Conservation (phyloP, 2,888 invertebrate genomes). For the Drosophila subsilvestris region DNA sequence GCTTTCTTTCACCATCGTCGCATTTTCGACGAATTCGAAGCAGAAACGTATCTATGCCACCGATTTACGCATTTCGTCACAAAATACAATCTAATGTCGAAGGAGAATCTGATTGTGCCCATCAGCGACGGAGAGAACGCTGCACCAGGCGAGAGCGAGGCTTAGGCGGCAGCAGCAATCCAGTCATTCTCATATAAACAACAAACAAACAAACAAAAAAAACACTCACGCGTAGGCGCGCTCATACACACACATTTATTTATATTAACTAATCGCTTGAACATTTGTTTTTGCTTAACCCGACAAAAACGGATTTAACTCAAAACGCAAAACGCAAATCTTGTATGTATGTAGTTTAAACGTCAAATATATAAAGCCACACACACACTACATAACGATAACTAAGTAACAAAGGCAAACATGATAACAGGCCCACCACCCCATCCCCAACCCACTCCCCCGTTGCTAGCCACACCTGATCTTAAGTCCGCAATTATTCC, state of each 20-base stretch:
- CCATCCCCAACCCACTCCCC: slow-evolving; percentile 9
- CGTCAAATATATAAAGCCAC: slow-evolving; percentile 43
- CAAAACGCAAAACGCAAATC: slow-evolving; percentile 37
- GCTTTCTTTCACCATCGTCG: slow-evolving; percentile 99
- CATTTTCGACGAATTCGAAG: slow-evolving; percentile 99
- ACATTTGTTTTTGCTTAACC: slow-evolving; percentile 36
- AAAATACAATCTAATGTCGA: slow-evolving; percentile 99
- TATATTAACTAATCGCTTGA: slow-evolving; percentile 73
- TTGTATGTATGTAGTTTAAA: slow-evolving; percentile 57
- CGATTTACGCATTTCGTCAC: slow-evolving; percentile 99
- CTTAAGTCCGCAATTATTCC: slow-evolving; percentile 58
- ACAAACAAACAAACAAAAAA: slow-evolving; percentile 3
- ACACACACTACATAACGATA: slow-evolving; percentile 40
- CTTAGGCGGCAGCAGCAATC: slow-evolving; percentile 74
- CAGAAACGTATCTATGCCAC: slow-evolving; percentile 96
- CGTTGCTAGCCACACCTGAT: slow-evolving; percentile 12
- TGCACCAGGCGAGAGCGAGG: slow-evolving; percentile 85
- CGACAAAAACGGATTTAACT: slow-evolving; percentile 19
- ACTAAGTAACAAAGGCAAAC: slow-evolving; percentile 18
- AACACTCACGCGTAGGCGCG: slow-evolving; percentile 49
- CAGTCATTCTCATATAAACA: slow-evolving; percentile 10
- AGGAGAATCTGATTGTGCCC: slow-evolving; percentile 99
- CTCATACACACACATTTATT: slow-evolving; percentile 61
- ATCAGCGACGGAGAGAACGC: slow-evolving; percentile 92
- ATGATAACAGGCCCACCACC: slow-evolving; percentile 22